Conservation (phyloP, 2,888 invertebrate genomes). For the Pycnomerus fuliginosus region DNA sequence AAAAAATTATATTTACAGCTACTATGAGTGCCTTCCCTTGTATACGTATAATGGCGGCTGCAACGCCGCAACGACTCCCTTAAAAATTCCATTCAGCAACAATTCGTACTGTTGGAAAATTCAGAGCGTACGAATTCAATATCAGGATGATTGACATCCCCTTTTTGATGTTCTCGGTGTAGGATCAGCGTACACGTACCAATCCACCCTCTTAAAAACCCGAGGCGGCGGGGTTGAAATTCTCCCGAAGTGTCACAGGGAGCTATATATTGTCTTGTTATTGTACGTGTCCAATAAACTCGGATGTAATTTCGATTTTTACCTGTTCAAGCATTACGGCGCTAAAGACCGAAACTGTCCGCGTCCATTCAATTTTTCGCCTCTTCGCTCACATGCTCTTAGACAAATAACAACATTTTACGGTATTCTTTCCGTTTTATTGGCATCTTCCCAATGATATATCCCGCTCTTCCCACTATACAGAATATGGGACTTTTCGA, state of each 20-base stretch:
- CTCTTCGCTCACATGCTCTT: not conserved
- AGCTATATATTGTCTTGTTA: constrained; percentile 15
- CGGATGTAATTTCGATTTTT: constrained; percentile 4
- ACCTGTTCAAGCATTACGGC: not conserved
- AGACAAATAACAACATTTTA: constrained; percentile 13
- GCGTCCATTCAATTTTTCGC: constrained; percentile 3
- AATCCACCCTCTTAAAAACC: constrained; percentile 11
- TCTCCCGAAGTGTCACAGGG: constrained; percentile 11
- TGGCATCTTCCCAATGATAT: constrained; percentile 6
- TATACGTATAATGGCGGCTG: constrained; percentile 20
- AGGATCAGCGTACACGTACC: constrained; percentile 26
- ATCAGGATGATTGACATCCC: constrained; percentile 48
- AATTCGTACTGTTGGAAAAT: constrained; percentile 37
- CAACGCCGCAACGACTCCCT: constrained; percentile 26
- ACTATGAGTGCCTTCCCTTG: constrained; percentile 8
- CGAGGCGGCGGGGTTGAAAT: constrained; percentile 7
- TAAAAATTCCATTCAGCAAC: constrained; percentile 41
- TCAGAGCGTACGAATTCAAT: constrained; percentile 44
- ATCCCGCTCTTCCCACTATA: not conserved
- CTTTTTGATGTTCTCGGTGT: constrained; percentile 42
- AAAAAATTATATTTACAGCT: constrained; percentile 27
- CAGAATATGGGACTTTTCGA: constrained; percentile 1
- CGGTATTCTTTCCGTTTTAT: constrained; percentile 14
- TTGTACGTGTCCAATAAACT: constrained; percentile 13
- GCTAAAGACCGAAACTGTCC: constrained; percentile 8